These are phyloP conservation scores for Lottia gigantea DNA, from an alignment of 2,888 invertebrate genomes.

Conservation along the genomic window DNA sequence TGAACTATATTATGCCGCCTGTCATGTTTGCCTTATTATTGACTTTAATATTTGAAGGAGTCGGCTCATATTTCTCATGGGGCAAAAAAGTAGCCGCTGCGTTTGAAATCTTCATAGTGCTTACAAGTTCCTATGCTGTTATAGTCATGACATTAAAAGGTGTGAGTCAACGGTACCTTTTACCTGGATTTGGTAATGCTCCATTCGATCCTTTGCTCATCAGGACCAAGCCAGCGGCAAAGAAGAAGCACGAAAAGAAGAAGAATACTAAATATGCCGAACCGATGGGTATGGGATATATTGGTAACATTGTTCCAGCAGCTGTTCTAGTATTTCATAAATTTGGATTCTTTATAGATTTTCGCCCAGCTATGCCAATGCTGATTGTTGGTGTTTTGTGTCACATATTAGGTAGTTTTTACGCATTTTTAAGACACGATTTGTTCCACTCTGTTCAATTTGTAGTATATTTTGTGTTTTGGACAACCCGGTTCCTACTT, in stretches of 20 bases:
- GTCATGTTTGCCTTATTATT: constrained; percentile 43
- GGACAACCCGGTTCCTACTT: constrained; percentile 35
- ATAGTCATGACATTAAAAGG: constrained; percentile 51
- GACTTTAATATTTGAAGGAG: constrained; percentile 45
- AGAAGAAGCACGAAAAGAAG: constrained; percentile 41
- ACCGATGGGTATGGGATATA: constrained; percentile 50
- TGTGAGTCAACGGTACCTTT: constrained; percentile 47
- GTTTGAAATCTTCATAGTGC: constrained; percentile 45
- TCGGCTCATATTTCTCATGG: constrained; percentile 44
- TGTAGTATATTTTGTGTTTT: constrained; percentile 41
- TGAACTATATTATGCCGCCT: constrained; percentile 50
- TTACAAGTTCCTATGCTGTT: constrained; percentile 44
- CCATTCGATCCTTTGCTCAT: constrained; percentile 44
- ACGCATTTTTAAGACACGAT: constrained; percentile 46
- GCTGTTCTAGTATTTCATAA: constrained; percentile 43
- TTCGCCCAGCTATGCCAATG: constrained; percentile 40
- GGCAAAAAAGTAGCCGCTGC: constrained; percentile 44
- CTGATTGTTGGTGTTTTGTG: constrained; percentile 38
- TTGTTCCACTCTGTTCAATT: constrained; percentile 44
- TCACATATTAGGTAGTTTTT: constrained; percentile 42
- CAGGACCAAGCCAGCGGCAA: constrained; percentile 32
- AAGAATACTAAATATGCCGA: constrained; percentile 50
- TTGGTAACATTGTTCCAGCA: constrained; percentile 48
- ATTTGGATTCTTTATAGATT: constrained; percentile 44
- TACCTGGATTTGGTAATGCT: constrained; percentile 51